Base-by-base conservation (phyloP, 2,888 invertebrate genomes). In the Pterostichus niger region DNA sequence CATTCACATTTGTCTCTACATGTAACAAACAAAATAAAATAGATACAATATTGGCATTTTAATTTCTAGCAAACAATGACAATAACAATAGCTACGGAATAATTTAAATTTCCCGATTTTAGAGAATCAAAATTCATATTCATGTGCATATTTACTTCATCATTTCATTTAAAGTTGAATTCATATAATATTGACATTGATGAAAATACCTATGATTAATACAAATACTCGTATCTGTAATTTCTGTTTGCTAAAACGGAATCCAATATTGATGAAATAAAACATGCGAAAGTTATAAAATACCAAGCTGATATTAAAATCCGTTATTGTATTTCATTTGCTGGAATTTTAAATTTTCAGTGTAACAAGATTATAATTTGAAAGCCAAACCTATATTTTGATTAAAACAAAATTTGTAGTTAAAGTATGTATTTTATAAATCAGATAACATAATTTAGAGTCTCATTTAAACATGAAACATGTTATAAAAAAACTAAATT, bases 401-500 rank as follows among this genome's bases (percentile, higher is more conserved):
- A 56, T 56, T 13, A 56, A 13, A 9, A 0, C 13, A 13, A 56
- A 56, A 56, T 17, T 56, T 17, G 56, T 10, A 15, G 13, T 13
- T n/a, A 13, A 64, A 64, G 17, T 71, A 13, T 71, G 64, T 71
- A 71, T 17, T 71, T 40, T 40, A 9, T 11, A 17, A 71, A 71
- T n/a, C 44, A 68, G 68, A 71, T 71, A 44, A 71, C 68, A 44
- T 44, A 17, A 71, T 71, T 71, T 44, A 40, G 17, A 3, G 15
- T 13, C n/a, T 44, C 40, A 71, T 13, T 44, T 31, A 44, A 46
- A 46, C 44, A 71, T 71, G 6, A 71, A 17, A 44, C 15, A 17
- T 71, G 40, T 11, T 13, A n/a, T 24, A 9, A 17, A 71, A 71
- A 71, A 71, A 44, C 40, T 44, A 44, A 71, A 71, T 71, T 71